phyloP scores from a whole-genome alignment of 2,888 invertebrate species.

The Brenthis ino region DNA sequence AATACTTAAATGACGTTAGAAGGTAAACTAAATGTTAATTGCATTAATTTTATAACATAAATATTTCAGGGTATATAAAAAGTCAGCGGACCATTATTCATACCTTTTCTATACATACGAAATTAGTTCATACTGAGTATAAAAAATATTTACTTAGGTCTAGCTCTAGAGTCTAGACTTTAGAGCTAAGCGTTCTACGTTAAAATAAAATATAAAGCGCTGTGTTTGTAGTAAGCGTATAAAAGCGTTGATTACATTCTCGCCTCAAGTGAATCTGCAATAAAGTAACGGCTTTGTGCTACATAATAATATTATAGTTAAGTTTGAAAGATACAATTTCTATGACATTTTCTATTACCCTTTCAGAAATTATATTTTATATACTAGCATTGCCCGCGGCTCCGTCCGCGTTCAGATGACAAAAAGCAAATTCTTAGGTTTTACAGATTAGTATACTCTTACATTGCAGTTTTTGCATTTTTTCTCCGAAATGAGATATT shows the following conservation, averaged over 20 bases:
- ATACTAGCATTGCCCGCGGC: no score
- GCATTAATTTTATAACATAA: no score
- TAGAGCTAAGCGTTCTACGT: neutral
- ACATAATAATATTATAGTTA: neutral
- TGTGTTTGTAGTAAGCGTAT: constrained; percentile 3
- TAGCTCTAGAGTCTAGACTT: no score
- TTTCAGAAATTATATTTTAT: no score
- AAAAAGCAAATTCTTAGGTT: no score
- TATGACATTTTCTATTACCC: neutral
- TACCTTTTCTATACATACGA: no score
- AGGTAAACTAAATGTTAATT: neutral
- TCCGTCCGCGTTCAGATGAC: no score
- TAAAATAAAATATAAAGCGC: neutral
- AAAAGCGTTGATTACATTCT: constrained; percentile 6
- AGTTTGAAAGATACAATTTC: neutral
- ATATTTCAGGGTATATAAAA: neutral
- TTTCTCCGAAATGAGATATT: no score
- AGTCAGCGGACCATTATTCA: neutral
- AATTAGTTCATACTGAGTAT: neutral
- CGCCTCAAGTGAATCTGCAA: neutral
- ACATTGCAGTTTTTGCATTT: no score
- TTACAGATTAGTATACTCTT: no score
- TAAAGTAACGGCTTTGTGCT: constrained; percentile 2
- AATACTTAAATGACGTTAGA: no score
- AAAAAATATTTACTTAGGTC: no score